Evolutionary conservation across 2,113 vertebrate genomes (phyloP), one percentile per base, ranked within the genome.

Genomic region (Brachypodius melanocephalos): DNA sequence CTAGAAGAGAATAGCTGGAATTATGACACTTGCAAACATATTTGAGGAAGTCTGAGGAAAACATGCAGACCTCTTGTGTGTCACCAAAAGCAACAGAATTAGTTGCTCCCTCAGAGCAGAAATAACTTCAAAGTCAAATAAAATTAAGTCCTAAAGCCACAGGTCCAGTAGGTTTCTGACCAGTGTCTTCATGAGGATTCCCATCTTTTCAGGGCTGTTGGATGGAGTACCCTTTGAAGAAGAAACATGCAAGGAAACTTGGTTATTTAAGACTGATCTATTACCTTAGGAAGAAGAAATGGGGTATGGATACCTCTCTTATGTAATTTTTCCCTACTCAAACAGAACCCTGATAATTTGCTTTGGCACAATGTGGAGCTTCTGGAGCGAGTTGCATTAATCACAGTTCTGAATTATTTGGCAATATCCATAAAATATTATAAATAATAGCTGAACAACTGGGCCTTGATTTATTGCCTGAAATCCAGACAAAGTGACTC

Each of bases 361-460:
- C 54, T 69, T 77, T 66, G 67, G 34, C 59, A 69, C 11, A n/a
- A 11, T 8, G 29, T 31, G 57, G 78, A 91, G 14, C 7, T 75
- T 69, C 34, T 82, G 49, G 63, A 79, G 34, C 58, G 43, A 31
- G 12, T 19, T 82, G 17, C 32, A 62, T 93, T 71, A 88, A 82
- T 82, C 66, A 75, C 11, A 28, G 10, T 49, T 95, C 76, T 94
- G 58, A 91, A 83, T 73, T 68, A 91, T 79, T 58, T 88, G 61
- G 46, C 21, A 75, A 76, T 79, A 83, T n/a, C 32, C n/a, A 40
- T 89, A 77, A 96, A 89, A 76, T 93, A 91, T 71, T 89, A 72
- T 75, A 93, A 96, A 94, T 94, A 95, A 94, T 74, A 74, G 38
- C 55, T 19, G 28, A 74, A 94, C 34, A 85, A 89, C 82, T 58